These are phyloP conservation scores for Lacerta bilineata DNA, from an alignment of 2,797 vertebrate genomes.

Conservation along the genomic window DNA sequence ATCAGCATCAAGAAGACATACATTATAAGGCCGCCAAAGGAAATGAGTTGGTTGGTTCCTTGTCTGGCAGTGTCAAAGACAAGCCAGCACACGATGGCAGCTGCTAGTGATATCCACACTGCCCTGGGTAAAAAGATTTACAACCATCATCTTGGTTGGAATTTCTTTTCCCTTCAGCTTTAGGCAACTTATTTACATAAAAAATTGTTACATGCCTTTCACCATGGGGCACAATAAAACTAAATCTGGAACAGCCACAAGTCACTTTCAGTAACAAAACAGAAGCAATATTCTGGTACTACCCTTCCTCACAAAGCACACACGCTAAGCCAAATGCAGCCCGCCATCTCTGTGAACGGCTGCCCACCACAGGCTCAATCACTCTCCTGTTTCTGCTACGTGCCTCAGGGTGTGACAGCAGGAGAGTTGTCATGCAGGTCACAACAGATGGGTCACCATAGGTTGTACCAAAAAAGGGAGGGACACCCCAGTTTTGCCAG, in stretches of 20 bases:
- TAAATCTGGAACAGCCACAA: too few species aligned
- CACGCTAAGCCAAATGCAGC: neutral
- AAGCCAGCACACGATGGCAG: conserved; percentile 82
- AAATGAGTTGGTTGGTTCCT: conserved; percentile 84
- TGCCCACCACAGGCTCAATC: neutral
- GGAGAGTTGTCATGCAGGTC: too few species aligned
- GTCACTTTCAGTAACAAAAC: too few species aligned
- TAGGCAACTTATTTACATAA: neutral
- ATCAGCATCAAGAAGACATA: conserved; percentile 82
- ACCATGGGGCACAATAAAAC: too few species aligned
- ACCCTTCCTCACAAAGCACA: neutral
- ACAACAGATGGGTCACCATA: neutral
- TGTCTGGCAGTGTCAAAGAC: conserved; percentile 83
- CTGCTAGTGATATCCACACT: conserved; percentile 67
- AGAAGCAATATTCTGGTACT: neutral
- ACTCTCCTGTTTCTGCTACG: neutral
- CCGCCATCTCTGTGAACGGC: too few species aligned
- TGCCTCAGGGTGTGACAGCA: neutral
- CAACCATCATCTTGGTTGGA: neutral
- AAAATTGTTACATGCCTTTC: too few species aligned
- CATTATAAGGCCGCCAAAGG: conserved; percentile 86
- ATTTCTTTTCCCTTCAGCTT: neutral
- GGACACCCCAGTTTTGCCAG: too few species aligned
- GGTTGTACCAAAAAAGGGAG: too few species aligned
- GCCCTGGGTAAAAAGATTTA: conserved; percentile 75